Evolutionary conservation across 1,140 invertebrate genomes (phyloP).

Genomic region (Homarus americanus): DNA sequence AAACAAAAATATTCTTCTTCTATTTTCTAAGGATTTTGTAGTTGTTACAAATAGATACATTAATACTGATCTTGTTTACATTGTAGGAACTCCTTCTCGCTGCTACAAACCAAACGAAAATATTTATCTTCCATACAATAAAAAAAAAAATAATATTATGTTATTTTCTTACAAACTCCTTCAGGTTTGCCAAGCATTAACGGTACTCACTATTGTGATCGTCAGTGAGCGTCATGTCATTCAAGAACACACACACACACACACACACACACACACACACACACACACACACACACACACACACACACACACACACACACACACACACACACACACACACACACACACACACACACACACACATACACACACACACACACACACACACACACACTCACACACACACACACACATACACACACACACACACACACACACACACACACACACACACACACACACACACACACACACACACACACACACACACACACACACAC

Average conservation of each 20-base stretch:
- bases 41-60: too few relatives aligned
- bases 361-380: conserved; percentile 40
- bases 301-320: conserved; percentile 7
- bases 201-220: too few relatives aligned
- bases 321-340: conserved; percentile 38
- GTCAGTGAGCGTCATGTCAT: too few relatives aligned
- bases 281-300: conserved; percentile 19
- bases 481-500: conserved; percentile 22
- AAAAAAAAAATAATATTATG: too few relatives aligned
- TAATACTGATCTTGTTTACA: too few relatives aligned
- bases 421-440: conserved; percentile 11
- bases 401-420: conserved; percentile 4
- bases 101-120: too few relatives aligned
- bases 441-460: conserved; percentile 25
- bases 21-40: too few relatives aligned
- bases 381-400: conserved; percentile 17
- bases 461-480: conserved; percentile 24
- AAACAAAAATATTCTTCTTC: too few relatives aligned
- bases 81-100: too few relatives aligned
- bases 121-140: too few relatives aligned
- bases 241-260: conserved; percentile 16
- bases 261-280: conserved; percentile 26
- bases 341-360: conserved; percentile 43
- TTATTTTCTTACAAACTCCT: too few relatives aligned
- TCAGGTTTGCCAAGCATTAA: too few relatives aligned